phyloP scores from a whole-genome alignment of 2,888 invertebrate genomes.

The Dicycla oo region DNA sequence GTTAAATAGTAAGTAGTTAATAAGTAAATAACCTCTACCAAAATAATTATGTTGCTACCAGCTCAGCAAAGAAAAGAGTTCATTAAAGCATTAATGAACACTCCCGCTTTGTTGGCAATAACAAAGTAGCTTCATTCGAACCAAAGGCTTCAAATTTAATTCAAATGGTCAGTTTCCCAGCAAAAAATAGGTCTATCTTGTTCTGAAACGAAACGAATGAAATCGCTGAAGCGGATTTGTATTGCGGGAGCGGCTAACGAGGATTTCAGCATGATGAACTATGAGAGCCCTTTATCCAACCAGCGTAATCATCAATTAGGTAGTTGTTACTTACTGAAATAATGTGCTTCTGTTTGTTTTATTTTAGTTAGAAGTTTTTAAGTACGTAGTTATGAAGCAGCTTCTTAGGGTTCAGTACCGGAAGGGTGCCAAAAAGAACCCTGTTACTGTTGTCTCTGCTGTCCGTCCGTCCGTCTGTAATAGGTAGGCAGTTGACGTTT shows the following conservation, averaged over 20 bases:
- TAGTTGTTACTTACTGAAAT: slow-evolving; percentile 66
- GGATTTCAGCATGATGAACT: slow-evolving; percentile 83
- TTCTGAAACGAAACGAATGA: slow-evolving; percentile 74
- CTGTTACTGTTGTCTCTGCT: too few species aligned
- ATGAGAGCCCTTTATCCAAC: slow-evolving; percentile 77
- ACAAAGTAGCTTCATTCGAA: slow-evolving; percentile 42
- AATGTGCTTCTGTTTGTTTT: slow-evolving; percentile 55
- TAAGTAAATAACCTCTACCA: slow-evolving; percentile 26
- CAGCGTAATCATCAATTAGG: slow-evolving; percentile 67
- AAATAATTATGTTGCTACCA: slow-evolving; percentile 39
- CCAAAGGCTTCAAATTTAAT: slow-evolving; percentile 54
- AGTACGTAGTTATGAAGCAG: slow-evolving; percentile 12
- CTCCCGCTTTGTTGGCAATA: slow-evolving; percentile 27
- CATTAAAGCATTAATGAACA: slow-evolving; percentile 48
- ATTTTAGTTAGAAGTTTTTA: slow-evolving; percentile 35
- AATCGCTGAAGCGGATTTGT: slow-evolving; percentile 83
- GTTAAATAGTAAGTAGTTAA: slow-evolving; percentile 39
- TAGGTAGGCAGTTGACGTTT: too few species aligned
- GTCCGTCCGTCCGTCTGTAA: too few species aligned
- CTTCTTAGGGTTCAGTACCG: too few species aligned
- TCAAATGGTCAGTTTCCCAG: slow-evolving; percentile 75
- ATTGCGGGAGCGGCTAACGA: slow-evolving; percentile 86
- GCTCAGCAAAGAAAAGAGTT: slow-evolving; percentile 36
- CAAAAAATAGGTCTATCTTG: slow-evolving; percentile 76
- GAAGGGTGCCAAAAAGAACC: too few species aligned